Evolutionary conservation across 2,113 vertebrate species (phyloP).

Genomic region (Galbula dea): DNA sequence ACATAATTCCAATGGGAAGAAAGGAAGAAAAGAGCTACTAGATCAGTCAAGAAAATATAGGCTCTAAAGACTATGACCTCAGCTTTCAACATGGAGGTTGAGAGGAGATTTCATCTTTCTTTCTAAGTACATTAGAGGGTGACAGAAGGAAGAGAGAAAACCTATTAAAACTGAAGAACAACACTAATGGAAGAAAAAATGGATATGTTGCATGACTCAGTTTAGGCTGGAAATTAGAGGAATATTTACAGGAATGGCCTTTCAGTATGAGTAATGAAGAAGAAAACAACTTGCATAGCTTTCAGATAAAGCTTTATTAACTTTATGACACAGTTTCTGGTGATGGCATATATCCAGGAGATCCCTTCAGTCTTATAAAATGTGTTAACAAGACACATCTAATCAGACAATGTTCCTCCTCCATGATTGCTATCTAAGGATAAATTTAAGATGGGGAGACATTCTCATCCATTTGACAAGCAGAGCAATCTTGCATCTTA

Average conservation of each 20-base stretch:
- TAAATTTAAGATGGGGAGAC: constrained; percentile 12
- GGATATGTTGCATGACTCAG: neutral
- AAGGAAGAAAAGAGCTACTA: neutral
- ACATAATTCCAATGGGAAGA: neutral
- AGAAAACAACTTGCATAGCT: neutral
- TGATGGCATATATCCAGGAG: constrained; percentile 5
- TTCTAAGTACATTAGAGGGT: neutral
- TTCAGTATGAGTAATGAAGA: constrained; percentile 20
- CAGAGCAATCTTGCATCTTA: neutral
- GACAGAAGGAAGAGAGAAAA: neutral
- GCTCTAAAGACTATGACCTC: neutral
- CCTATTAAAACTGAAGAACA: neutral
- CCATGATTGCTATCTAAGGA: neutral
- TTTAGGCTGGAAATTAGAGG: neutral
- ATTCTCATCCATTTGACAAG: neutral
- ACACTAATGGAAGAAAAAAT: neutral
- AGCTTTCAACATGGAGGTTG: neutral
- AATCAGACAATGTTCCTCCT: constrained; percentile 5
- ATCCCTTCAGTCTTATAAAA: constrained; percentile 28
- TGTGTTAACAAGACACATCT: constrained; percentile 8
- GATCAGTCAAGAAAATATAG: neutral
- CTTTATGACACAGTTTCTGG: constrained; percentile 11
- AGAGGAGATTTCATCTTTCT: neutral
- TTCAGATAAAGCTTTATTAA: constrained; percentile 27
- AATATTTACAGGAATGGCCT: constrained; percentile 41